A percentile compares a stretch with the other conserved stretches of the same genome.
These are phyloP conservation scores for Cyrtonyx montezumae DNA, from an alignment of 2,113 vertebrate species.

Conservation along the genomic window DNA sequence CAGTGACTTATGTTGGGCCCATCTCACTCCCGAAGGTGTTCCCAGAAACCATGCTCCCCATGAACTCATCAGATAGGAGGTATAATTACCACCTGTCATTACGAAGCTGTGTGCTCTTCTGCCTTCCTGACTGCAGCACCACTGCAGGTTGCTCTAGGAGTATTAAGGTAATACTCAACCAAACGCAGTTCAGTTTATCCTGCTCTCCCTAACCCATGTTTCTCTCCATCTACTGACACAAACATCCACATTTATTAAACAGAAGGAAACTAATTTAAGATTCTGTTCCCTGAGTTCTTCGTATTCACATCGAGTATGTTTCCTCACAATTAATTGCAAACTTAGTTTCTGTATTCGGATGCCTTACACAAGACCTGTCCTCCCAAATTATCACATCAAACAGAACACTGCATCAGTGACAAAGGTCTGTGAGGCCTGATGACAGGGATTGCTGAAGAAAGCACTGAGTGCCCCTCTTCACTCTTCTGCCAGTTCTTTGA, in stretches of 20 bases:
- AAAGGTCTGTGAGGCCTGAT: neutral
- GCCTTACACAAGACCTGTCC: neutral
- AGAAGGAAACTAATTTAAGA: conserved; percentile 52
- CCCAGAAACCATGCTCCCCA: neutral
- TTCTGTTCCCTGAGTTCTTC: conserved; percentile 74
- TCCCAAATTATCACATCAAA: neutral
- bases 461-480: neutral
- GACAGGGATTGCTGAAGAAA: neutral
- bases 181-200: neutral
- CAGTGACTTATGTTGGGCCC: neutral
- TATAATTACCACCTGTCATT: neutral
- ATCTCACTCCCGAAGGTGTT: neutral
- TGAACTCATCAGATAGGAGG: rapidly evolving
- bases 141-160: neutral
- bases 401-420: neutral
- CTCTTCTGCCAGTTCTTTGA: neutral
- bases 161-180: neutral
- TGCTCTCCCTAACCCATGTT: neutral
- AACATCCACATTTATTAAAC: neutral
- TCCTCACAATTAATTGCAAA: neutral
- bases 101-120: neutral
- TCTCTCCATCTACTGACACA: neutral
- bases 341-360: neutral
- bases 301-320: neutral
- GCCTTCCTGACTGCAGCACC: neutral